These are phyloP conservation scores for Drosophila santomea DNA, from an alignment of 1,140 invertebrate species.

Conservation along the genomic window DNA sequence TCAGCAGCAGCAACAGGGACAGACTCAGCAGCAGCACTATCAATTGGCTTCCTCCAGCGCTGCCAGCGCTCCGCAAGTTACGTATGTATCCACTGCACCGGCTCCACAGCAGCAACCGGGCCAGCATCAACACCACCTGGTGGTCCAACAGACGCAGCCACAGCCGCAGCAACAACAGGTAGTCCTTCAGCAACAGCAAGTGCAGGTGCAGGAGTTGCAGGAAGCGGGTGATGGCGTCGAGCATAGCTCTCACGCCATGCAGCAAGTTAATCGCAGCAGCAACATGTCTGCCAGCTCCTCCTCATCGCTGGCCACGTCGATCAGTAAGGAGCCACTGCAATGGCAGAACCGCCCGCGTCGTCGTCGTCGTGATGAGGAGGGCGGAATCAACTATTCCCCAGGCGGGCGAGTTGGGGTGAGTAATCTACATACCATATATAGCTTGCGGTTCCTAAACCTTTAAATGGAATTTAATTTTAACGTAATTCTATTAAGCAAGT, in stretches of 20 bases:
- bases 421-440: conserved; percentile 7
- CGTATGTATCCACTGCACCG: conserved; percentile 61
- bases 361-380: conserved; percentile 78
- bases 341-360: conserved; percentile 76
- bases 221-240: conserved; percentile 43
- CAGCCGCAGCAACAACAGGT: conserved; percentile 37
- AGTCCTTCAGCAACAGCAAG: conserved; percentile 35
- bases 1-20: conserved; percentile 58
- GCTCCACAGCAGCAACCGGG: conserved; percentile 51
- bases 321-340: conserved; percentile 68
- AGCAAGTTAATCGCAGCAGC: conserved; percentile 53
- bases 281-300: conserved; percentile 71
- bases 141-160: conserved; percentile 43
- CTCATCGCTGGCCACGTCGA: conserved; percentile 74
- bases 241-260: conserved; percentile 51
- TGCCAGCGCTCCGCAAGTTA: conserved; percentile 64
- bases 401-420: conserved; percentile 75
- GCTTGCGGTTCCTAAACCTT: neutral
- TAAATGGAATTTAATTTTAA: neutral
- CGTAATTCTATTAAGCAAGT: neutral
- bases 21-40: conserved; percentile 67
- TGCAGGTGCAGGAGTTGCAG: conserved; percentile 55
- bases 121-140: conserved; percentile 52
- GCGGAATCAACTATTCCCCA: conserved; percentile 69
- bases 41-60: conserved; percentile 78